Conservation (phyloP, 1,140 invertebrate genomes). For the Temnothorax curvispinosus region DNA sequence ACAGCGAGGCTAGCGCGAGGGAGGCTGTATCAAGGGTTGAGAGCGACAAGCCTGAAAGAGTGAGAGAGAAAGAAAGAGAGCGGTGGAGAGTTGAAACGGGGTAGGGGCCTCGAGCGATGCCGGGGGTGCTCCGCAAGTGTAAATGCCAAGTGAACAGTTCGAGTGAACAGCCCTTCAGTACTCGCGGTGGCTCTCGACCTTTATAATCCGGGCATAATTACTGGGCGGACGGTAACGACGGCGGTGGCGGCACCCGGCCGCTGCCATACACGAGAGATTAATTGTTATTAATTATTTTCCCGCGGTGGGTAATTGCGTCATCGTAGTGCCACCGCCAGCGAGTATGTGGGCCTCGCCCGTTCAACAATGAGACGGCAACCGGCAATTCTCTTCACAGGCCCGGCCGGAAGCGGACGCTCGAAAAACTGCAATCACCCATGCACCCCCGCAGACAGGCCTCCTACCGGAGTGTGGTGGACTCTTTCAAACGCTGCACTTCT, state of each 20-base stretch:
- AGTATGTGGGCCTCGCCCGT: constrained; percentile 73
- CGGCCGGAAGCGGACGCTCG: constrained; percentile 79
- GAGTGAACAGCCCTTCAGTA: constrained; percentile 84
- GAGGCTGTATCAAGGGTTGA: constrained; percentile 57
- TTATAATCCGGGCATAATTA: constrained; percentile 86
- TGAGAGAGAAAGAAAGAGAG: constrained; percentile 42
- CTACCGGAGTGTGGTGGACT: constrained; percentile 68
- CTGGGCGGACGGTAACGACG: constrained; percentile 77
- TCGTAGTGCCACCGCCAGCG: constrained; percentile 75
- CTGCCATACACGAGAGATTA: constrained; percentile 84
- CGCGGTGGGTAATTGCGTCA: constrained; percentile 83
- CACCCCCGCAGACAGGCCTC: constrained; percentile 18
- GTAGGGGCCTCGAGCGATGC: constrained; percentile 71
- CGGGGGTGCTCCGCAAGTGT: constrained; percentile 81
- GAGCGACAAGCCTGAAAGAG: constrained; percentile 62
- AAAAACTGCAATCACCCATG: constrained; percentile 76
- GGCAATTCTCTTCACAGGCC: constrained; percentile 76
- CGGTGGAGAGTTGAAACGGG: constrained; percentile 51
- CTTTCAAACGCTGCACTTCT: constrained; percentile 76
- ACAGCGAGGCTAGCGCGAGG: constrained; percentile 61
- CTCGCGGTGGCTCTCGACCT: constrained; percentile 83
- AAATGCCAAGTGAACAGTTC: constrained; percentile 85
- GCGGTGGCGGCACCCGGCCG: constrained; percentile 55
- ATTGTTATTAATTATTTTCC: constrained; percentile 86
- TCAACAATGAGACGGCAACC: constrained; percentile 81